phyloP scores from a whole-genome alignment of 2,888 invertebrate species.

The Cephus sareptanus region DNA sequence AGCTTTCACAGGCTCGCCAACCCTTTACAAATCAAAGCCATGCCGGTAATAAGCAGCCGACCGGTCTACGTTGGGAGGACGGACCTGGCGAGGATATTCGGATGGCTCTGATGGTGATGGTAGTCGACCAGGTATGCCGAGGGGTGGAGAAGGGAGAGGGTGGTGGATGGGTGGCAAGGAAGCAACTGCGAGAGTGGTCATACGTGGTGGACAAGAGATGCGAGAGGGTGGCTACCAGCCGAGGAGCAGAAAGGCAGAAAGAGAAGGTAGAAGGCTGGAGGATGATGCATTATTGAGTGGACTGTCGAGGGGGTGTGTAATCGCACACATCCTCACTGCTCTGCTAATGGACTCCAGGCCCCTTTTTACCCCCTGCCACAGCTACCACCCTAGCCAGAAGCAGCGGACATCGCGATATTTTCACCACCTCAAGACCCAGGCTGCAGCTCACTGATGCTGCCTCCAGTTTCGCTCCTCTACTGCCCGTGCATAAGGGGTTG shows the following conservation, averaged over 20 bases:
- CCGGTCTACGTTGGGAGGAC: slow-evolving; percentile 29
- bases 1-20: slow-evolving; percentile 45
- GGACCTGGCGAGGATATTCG: slow-evolving; percentile 23
- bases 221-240: not conserved
- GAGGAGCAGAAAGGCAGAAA: slow-evolving; percentile 41
- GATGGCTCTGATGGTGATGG: slow-evolving; percentile 17
- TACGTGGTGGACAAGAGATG: slow-evolving; percentile 38
- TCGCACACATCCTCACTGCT: slow-evolving; percentile 59
- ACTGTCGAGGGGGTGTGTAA: slow-evolving; percentile 53
- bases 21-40: slow-evolving; percentile 63
- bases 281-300: slow-evolving; percentile 65
- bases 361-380: slow-evolving; percentile 24
- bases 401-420: slow-evolving; percentile 50
- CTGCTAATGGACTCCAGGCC: slow-evolving; percentile 60
- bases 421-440: slow-evolving; percentile 46
- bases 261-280: slow-evolving; percentile 43
- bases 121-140: slow-evolving; percentile 21
- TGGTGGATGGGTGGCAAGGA: slow-evolving; percentile 38
- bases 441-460: slow-evolving; percentile 22
- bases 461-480: slow-evolving; percentile 4
- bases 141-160: slow-evolving; percentile 13
- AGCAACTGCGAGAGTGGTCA: slow-evolving; percentile 46
- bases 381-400: slow-evolving; percentile 30
- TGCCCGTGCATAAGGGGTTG: not conserved
- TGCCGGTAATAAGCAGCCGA: slow-evolving; percentile 59